Conservation (phyloP, 2,113 vertebrate genomes). For the Puffinus mauretanicus region DNA sequence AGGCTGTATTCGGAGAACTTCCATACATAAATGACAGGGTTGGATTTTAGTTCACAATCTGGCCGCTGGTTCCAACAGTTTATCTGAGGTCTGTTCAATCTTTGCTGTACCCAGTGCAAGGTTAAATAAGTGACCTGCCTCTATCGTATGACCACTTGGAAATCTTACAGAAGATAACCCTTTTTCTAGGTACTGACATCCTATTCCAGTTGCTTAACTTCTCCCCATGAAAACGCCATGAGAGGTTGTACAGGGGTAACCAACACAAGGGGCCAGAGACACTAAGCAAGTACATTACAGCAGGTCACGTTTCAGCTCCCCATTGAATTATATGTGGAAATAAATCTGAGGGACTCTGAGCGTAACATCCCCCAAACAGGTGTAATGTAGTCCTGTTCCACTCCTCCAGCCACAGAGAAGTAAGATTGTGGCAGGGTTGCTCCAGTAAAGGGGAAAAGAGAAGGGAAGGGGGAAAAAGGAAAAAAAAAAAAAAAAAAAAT, state of each 20-base stretch:
- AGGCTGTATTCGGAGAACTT: not conserved
- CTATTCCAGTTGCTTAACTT: not conserved
- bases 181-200: not conserved
- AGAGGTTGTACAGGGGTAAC: not conserved
- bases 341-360: not conserved
- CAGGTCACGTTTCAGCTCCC: not conserved
- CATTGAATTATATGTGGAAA: not conserved
- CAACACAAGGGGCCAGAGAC: not conserved
- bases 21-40: not conserved
- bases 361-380: not conserved
- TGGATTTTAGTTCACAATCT: not conserved
- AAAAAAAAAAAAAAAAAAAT: too few species aligned
- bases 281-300: accelerated
- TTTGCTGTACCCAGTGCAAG: not conserved
- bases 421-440: not conserved
- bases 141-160: not conserved
- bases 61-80: not conserved
- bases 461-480: not conserved
- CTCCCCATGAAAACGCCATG: not conserved
- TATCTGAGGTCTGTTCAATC: not conserved
- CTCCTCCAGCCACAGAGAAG: not conserved
- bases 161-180: not conserved
- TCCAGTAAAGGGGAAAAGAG: not conserved
- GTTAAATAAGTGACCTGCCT: not conserved
- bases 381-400: not conserved